phyloP scores from a whole-genome alignment of 1,140 invertebrate genomes.

The Cataglyphis hispanica region DNA sequence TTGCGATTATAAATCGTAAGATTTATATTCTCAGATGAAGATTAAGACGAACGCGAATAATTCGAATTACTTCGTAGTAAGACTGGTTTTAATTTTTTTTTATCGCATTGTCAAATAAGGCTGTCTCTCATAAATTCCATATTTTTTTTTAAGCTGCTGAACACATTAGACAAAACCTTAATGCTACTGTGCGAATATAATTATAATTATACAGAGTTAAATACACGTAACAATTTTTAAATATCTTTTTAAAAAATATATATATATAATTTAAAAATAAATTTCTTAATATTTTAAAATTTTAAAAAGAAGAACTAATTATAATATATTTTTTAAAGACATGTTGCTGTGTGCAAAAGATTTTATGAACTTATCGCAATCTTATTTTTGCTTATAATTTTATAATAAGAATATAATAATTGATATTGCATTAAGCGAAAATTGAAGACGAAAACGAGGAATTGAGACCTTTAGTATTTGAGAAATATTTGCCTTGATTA shows the following conservation, averaged over 20 bases:
- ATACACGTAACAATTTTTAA: background rate
- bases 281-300: background rate
- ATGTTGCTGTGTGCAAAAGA: too few species aligned
- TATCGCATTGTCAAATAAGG: background rate
- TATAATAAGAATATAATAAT: background rate
- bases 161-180: background rate
- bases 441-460: background rate
- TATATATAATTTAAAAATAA: background rate
- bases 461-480: background rate
- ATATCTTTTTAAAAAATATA: background rate
- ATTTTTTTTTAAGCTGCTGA: background rate
- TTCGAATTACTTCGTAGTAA: background rate
- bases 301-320: too few species aligned
- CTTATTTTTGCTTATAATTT: background rate
- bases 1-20: constrained; percentile 19
- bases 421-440: background rate
- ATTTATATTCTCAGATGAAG: constrained; percentile 1
- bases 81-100: constrained; percentile 6
- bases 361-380: background rate
- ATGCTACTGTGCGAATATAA: background rate
- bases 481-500: background rate
- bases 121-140: background rate
- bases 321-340: too few species aligned
- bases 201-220: background rate
- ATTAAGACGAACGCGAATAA: constrained; percentile 1